These are phyloP conservation scores for Crotalus helleri DNA, from an alignment of 2,113 vertebrate genomes.

Conservation along the genomic window DNA sequence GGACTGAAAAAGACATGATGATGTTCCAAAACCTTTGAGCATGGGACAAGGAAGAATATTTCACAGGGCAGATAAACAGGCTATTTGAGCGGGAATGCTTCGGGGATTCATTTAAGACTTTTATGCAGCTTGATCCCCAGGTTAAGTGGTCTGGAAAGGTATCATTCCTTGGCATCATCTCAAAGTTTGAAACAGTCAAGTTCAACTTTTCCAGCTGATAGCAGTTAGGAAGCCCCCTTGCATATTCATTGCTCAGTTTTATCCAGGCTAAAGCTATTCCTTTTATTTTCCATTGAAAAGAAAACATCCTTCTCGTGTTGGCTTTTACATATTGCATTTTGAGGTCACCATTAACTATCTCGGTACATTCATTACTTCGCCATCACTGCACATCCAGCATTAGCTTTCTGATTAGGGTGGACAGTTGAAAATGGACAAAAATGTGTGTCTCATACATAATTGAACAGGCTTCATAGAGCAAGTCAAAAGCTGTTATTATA, in stretches of 20 bases:
- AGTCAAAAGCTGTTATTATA: slow-evolving; percentile 44
- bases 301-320: not conserved
- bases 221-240: not conserved
- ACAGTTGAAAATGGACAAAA: slow-evolving; percentile 47
- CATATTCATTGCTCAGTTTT: not conserved
- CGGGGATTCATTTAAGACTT: slow-evolving; percentile 11
- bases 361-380: slow-evolving; percentile 7
- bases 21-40: not conserved
- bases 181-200: not conserved
- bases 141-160: not conserved
- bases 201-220: not conserved
- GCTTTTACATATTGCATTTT: slow-evolving; percentile 6
- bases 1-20: not conserved
- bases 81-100: not conserved
- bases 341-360: slow-evolving; percentile 20
- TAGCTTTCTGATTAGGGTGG: slow-evolving; percentile 42
- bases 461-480: slow-evolving; percentile 26
- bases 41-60: not conserved
- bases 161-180: not conserved
- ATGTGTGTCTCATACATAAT: slow-evolving; percentile 47
- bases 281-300: not conserved
- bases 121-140: slow-evolving; percentile 12
- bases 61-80: slow-evolving; percentile 26
- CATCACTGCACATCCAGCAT: slow-evolving; percentile 28
- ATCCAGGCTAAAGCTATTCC: not conserved